Conservation (phyloP, 2,888 invertebrate genomes). For the Heliconius cydno region DNA sequence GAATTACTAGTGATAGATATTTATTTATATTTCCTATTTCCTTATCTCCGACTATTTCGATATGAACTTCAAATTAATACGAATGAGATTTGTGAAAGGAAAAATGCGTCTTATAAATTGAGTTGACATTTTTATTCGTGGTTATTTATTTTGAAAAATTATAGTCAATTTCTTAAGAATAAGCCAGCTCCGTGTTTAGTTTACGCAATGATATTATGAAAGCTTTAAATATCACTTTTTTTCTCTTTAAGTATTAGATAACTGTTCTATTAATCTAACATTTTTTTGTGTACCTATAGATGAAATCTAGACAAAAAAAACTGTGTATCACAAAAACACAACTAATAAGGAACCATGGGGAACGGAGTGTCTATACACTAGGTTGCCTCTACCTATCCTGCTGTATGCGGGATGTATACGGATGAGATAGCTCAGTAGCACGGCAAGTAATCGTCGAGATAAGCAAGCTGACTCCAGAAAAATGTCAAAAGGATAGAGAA, state of each 20-base stretch:
- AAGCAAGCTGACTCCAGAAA: background rate
- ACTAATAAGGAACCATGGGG: background rate
- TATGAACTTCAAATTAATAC: slow-evolving; percentile 19
- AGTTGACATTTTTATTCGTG: background rate
- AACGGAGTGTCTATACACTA: too few relatives aligned
- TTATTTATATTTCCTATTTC: slow-evolving; percentile 35
- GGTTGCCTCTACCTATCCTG: too few relatives aligned
- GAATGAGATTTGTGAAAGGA: background rate
- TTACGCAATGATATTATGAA: background rate
- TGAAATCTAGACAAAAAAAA: too few relatives aligned
- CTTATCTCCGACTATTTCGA: slow-evolving; percentile 38
- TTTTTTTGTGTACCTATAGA: too few relatives aligned
- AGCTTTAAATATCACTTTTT: background rate
- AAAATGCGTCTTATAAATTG: background rate
- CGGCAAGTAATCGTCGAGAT: too few relatives aligned
- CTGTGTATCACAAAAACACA: background rate
- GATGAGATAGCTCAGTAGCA: too few relatives aligned
- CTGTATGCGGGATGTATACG: too few relatives aligned
- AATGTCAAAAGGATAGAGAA: background rate
- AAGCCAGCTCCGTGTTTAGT: background rate
- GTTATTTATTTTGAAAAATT: background rate
- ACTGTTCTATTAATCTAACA: too few relatives aligned
- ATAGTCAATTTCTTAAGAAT: slow-evolving; percentile 1
- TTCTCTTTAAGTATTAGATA: background rate
- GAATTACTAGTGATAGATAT: slow-evolving; percentile 41